These are phyloP conservation scores for Sebastes nivosus DNA, from an alignment of 2,797 vertebrate species.

Conservation along the genomic window DNA sequence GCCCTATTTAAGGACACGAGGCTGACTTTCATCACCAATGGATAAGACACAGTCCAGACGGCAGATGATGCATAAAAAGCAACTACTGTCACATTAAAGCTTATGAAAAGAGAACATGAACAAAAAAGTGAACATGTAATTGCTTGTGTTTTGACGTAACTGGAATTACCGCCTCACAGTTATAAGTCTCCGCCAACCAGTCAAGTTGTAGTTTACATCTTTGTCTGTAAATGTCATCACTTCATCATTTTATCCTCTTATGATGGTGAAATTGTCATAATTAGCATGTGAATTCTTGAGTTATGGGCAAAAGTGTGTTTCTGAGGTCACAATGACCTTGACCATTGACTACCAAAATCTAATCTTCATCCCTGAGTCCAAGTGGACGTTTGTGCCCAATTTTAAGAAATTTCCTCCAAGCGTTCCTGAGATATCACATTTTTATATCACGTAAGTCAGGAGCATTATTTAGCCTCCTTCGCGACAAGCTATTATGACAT, in stretches of 20 bases:
- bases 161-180: not conserved
- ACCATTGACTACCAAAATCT: too few relatives aligned
- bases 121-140: not conserved
- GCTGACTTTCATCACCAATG: constrained; percentile 14
- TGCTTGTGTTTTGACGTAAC: not conserved
- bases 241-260: not conserved
- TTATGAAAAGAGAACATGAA: not conserved
- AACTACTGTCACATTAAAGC: not conserved
- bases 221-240: not conserved
- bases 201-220: not conserved
- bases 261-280: not conserved
- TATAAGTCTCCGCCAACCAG: not conserved
- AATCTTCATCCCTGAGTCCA: too few relatives aligned
- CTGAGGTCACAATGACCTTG: too few relatives aligned
- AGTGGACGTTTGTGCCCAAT: not conserved
- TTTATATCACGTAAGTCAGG: too few relatives aligned
- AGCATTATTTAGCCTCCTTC: too few relatives aligned
- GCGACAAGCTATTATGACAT: too few relatives aligned
- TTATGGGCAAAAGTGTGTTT: not conserved
- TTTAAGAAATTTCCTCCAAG: too few relatives aligned
- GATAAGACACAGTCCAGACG: not conserved
- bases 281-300: not conserved
- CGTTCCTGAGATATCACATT: too few relatives aligned
- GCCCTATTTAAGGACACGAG: constrained; percentile 7
- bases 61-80: not conserved